Percentiles rank a stretch among this genome's conserved stretches.
Conservation (phyloP, 2,888 invertebrate genomes). For the Homarus gammarus region DNA sequence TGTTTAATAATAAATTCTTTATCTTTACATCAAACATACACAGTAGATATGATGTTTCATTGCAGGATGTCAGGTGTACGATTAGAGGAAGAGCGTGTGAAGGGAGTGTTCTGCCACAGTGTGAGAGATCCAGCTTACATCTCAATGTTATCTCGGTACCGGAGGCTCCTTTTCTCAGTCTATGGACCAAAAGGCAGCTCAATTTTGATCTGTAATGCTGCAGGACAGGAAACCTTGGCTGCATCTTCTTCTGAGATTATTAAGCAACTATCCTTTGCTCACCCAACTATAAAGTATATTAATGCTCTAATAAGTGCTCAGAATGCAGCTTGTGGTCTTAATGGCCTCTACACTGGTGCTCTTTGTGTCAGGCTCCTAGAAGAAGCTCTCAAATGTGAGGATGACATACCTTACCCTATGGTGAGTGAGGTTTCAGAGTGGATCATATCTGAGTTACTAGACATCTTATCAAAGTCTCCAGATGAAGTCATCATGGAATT, state of each 20-base stretch:
- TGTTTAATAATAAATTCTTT: too few relatives aligned
- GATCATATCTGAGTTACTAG: conserved; percentile 55
- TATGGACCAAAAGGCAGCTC: conserved; percentile 61
- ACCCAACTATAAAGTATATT: conserved; percentile 68
- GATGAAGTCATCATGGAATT: conserved; percentile 50
- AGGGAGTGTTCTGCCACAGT: conserved; percentile 63
- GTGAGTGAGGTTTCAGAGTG: conserved; percentile 39
- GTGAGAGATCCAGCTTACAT: conserved; percentile 38
- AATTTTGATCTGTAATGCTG: conserved; percentile 58
- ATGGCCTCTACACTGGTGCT: conserved; percentile 65
- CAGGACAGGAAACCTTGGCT: conserved; percentile 52
- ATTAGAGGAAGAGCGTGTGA: conserved; percentile 49
- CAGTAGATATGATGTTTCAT: background rate
- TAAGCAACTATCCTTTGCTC: conserved; percentile 61
- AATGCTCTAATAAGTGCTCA: conserved; percentile 73
- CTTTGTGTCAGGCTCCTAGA: conserved; percentile 53
- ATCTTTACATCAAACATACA: too few relatives aligned
- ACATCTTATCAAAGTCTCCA: conserved; percentile 37
- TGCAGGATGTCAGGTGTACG: conserved; percentile 58
- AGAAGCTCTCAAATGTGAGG: conserved; percentile 52
- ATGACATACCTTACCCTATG: conserved; percentile 30
- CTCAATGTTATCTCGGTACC: conserved; percentile 52
- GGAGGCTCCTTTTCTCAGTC: conserved; percentile 43
- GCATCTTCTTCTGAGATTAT: conserved; percentile 57
- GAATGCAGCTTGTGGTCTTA: conserved; percentile 56